phyloP scores from a whole-genome alignment of 2,888 invertebrate genomes.

The Cabera pusaria region DNA sequence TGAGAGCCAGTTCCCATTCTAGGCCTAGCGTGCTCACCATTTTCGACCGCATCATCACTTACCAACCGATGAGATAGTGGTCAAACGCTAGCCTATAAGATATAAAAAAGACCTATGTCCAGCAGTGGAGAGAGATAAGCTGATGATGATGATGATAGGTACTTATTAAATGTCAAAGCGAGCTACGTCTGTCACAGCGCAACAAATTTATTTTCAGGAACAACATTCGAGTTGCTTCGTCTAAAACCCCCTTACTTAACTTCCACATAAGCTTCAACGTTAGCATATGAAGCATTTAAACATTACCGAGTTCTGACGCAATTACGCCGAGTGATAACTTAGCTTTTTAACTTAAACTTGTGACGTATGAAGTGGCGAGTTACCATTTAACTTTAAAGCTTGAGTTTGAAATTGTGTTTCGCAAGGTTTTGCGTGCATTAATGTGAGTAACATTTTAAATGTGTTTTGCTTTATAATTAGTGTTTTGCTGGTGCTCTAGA shows the following conservation, averaged over 20 bases:
- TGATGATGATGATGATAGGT: no score
- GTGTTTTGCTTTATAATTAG: background rate
- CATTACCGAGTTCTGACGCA: slow-evolving; percentile 48
- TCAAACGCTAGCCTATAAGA: no score
- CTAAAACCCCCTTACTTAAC: slow-evolving; percentile 11
- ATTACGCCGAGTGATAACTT: slow-evolving; percentile 55
- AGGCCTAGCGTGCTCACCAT: no score
- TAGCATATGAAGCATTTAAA: slow-evolving; percentile 59
- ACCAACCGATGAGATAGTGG: no score
- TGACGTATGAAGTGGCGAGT: slow-evolving; percentile 40
- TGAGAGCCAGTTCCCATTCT: no score
- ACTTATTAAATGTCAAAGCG: no score
- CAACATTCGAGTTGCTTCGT: no score
- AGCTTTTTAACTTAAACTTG: slow-evolving; percentile 47
- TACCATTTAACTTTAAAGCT: slow-evolving; percentile 27
- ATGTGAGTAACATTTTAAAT: slow-evolving; percentile 5
- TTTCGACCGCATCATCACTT: no score
- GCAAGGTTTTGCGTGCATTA: slow-evolving; percentile 2
- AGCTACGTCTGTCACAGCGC: no score
- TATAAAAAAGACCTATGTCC: no score
- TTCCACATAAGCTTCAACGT: slow-evolving; percentile 24
- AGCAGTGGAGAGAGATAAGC: no score
- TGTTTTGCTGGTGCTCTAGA: background rate
- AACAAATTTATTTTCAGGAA: no score
- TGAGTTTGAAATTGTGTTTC: slow-evolving; percentile 15